Base-by-base conservation (phyloP, 2,113 vertebrate genomes). In the Orientallactaga bullata region DNA sequence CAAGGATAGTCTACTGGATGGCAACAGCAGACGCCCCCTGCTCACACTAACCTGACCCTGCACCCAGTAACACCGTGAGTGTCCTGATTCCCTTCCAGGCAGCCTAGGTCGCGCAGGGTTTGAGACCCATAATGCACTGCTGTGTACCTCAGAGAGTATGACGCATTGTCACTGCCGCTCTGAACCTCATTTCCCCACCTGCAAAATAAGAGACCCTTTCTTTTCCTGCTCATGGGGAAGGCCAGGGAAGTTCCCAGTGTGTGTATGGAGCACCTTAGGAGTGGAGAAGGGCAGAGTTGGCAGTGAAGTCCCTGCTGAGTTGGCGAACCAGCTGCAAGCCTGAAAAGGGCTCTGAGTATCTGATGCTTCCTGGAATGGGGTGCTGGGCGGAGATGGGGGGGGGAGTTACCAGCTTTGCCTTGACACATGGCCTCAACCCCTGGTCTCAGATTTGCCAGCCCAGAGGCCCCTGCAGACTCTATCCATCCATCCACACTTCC, bases 231-330 rank as follows among this genome's bases (percentile, higher is more conserved):
- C 55, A 58, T 10, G 18, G 55, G 1, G 1, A 58, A 51, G 58
- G 77, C 42, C 55, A 3, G 1, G 66, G 18, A 30, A 5, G 47
- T 76, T 63, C 72, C 71, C 18, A 20, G 86, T 3, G 11, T 58
- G 1, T 1, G 35, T 4, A 2, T 4, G 61, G 51, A 4, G 20
- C 55, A 37, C 15, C 5, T 65, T 10, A 28, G 60, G 24, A 47
- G 42, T 8, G 8, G 42, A 47, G 42, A 47, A 47, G 42, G 42
- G 61, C 61, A 42, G 66, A 28, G 55, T 11, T 7, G 81, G 55
- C 28, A 24, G 1, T 20, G 2, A 4, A 18, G 85, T 8, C 35
- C 7, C 6, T 0, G 8, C 42, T 7, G 3, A 42, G n/a, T 55
- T 24, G 72, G 79, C 51, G 58, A 37, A 28, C 32, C 21, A 18